phyloP scores from a whole-genome alignment of 2,797 vertebrate genomes.

The Fratercula arctica region DNA sequence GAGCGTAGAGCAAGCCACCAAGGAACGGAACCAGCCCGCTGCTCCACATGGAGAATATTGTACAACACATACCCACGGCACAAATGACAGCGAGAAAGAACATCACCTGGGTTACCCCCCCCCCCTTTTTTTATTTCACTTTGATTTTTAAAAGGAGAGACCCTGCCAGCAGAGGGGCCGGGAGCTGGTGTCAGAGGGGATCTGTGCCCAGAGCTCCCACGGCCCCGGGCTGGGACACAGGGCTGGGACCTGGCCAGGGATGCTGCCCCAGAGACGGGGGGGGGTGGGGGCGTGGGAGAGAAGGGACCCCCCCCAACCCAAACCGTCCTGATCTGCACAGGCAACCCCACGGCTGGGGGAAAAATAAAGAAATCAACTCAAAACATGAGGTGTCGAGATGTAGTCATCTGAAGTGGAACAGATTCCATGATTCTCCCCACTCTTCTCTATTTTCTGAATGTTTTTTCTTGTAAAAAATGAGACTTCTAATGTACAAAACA shows the following conservation, averaged over 20 bases:
- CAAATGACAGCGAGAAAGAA: neutral
- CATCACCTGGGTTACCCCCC: neutral
- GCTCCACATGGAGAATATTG: rapidly evolving
- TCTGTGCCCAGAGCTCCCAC: neutral
- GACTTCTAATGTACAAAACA: neutral
- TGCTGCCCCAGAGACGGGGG: neutral
- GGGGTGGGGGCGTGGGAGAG: neutral
- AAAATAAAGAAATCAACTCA: neutral
- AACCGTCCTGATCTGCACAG: neutral
- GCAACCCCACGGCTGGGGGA: neutral
- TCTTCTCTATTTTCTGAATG: neutral
- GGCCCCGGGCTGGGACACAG: neutral
- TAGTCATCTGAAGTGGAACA: neutral
- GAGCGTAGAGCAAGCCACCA: rapidly evolving
- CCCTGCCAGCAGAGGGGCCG: neutral
- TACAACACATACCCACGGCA: rapidly evolving
- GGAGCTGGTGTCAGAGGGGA: neutral
- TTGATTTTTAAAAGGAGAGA: neutral
- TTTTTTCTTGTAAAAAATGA: neutral
- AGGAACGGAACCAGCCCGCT: neutral
- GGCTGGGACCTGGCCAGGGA: neutral
- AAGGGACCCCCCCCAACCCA: neutral
- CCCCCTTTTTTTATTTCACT: neutral
- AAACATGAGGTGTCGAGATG: neutral
- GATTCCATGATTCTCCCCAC: neutral